Evolutionary conservation across 2,888 invertebrate species (phyloP).

Genomic region (Pyrgus malvae): DNA sequence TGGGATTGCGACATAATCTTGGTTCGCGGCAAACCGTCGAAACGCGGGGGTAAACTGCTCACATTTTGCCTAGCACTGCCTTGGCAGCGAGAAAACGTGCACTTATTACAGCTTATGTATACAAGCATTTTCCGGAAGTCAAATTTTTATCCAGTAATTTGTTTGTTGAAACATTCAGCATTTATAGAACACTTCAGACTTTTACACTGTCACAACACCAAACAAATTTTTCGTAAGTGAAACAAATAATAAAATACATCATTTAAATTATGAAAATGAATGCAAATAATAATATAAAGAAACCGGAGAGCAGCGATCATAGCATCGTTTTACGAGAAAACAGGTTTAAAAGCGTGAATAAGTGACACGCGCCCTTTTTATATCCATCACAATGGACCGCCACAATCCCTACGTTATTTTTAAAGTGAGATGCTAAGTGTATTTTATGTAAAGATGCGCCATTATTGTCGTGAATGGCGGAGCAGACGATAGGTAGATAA

Average conservation of each 20-base stretch:
- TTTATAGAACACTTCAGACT: too few species aligned
- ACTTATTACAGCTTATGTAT: slow-evolving; percentile 52
- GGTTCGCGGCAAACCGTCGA: slow-evolving; percentile 66
- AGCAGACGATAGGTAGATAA: slow-evolving; percentile 41
- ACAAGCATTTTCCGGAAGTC: slow-evolving; percentile 24
- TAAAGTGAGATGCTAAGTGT: slow-evolving; percentile 19
- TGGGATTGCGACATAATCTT: slow-evolving; percentile 77
- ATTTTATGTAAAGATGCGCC: slow-evolving; percentile 24
- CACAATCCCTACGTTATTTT: slow-evolving; percentile 11
- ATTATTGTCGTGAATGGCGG: slow-evolving; percentile 33
- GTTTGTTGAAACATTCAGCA: too few species aligned
- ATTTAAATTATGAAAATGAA: too few species aligned
- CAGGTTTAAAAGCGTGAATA: slow-evolving; percentile 9
- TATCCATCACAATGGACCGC: slow-evolving; percentile 17
- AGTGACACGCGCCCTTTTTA: slow-evolving; percentile 13
- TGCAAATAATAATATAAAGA: too few species aligned
- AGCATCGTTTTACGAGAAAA: slow-evolving; percentile 3
- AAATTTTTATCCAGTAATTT: slow-evolving; percentile 4
- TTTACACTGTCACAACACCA: too few species aligned
- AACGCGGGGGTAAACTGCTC: slow-evolving; percentile 71
- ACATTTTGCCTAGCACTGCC: slow-evolving; percentile 58
- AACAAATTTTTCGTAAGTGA: too few species aligned
- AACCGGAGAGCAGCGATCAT: too few species aligned
- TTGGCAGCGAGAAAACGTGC: slow-evolving; percentile 49
- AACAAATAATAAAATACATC: neutral